These are phyloP conservation scores for Corythoichthys haematopterus DNA, from an alignment of 2,113 vertebrate genomes.

Conservation along the genomic window DNA sequence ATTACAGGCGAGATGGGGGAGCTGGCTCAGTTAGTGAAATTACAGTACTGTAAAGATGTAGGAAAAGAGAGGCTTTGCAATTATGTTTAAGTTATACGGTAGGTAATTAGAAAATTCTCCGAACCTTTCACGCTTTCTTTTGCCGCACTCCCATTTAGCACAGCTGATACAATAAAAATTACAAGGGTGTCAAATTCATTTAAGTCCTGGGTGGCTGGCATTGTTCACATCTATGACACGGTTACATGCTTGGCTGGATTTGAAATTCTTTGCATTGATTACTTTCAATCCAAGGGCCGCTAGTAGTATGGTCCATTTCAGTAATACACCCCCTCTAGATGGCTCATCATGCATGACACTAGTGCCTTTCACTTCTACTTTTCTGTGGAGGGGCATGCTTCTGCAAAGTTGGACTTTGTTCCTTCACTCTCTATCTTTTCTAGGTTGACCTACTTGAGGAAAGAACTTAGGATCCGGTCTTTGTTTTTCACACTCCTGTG, in stretches of 20 bases:
- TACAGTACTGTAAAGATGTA: constrained; percentile 46
- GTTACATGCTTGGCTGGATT: constrained; percentile 70
- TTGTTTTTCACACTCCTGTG: constrained; percentile 54
- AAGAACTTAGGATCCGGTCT: constrained; percentile 39
- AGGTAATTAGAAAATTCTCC: constrained; percentile 57
- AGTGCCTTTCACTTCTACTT: constrained; percentile 14
- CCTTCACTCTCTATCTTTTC: constrained; percentile 20
- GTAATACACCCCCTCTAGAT: constrained; percentile 51
- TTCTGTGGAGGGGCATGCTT: constrained; percentile 26
- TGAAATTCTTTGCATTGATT: constrained; percentile 77
- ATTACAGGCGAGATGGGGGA: constrained; percentile 39
- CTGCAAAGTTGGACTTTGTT: constrained; percentile 24
- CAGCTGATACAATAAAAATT: constrained; percentile 43
- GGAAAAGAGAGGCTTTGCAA: constrained; percentile 25
- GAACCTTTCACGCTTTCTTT: constrained; percentile 11
- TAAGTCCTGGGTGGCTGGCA: constrained; percentile 33
- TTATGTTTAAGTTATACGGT: constrained; percentile 44
- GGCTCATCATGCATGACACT: constrained; percentile 43
- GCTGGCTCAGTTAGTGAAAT: constrained; percentile 26
- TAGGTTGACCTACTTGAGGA: constrained; percentile 62
- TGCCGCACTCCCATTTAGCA: constrained; percentile 23
- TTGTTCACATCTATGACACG: constrained; percentile 50
- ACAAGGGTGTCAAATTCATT: constrained; percentile 47
- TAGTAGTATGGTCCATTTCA: constrained; percentile 19
- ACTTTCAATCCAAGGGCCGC: constrained; percentile 48